Conservation (phyloP, 1,140 invertebrate species). For the Drosophila sturtevanti region DNA sequence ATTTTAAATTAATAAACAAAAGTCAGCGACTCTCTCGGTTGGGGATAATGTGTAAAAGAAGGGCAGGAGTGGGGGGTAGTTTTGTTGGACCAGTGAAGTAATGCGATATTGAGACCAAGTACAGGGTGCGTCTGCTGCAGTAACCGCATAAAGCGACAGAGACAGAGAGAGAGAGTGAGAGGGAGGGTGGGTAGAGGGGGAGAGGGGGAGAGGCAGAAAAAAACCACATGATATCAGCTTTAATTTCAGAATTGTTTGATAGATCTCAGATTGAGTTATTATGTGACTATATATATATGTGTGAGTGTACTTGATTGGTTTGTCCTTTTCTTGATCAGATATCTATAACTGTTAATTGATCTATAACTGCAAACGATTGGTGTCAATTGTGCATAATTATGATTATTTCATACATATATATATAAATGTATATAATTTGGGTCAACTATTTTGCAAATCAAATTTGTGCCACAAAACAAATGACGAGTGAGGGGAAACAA, state of each 20-base stretch:
- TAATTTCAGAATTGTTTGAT: constrained; percentile 36
- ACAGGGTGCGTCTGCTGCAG: constrained; percentile 37
- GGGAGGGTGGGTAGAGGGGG: background rate
- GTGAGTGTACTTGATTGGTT: constrained; percentile 27
- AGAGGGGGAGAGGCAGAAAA: background rate
- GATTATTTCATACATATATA: background rate
- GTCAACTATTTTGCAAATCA: constrained; percentile 61
- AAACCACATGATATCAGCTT: constrained; percentile 52
- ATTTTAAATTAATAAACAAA: constrained; percentile 59
- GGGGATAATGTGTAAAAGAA: background rate
- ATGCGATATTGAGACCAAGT: constrained; percentile 71
- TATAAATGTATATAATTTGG: constrained; percentile 49
- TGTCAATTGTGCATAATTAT: constrained; percentile 28
- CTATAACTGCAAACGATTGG: constrained; percentile 14
- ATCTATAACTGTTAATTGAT: constrained; percentile 51
- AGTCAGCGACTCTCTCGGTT: constrained; percentile 39
- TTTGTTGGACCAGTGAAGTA: constrained; percentile 3
- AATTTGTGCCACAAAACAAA: constrained; percentile 27
- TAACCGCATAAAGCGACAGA: constrained; percentile 38
- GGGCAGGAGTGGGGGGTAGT: background rate
- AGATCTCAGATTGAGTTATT: constrained; percentile 17
- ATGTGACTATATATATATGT: background rate
- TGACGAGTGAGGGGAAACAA: no score
- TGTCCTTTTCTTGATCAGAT: constrained; percentile 16
- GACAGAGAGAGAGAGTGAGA: constrained; percentile 22